Evolutionary conservation across 2,797 vertebrate genomes (phyloP).

Genomic region (Hypotaenidia okinawae): DNA sequence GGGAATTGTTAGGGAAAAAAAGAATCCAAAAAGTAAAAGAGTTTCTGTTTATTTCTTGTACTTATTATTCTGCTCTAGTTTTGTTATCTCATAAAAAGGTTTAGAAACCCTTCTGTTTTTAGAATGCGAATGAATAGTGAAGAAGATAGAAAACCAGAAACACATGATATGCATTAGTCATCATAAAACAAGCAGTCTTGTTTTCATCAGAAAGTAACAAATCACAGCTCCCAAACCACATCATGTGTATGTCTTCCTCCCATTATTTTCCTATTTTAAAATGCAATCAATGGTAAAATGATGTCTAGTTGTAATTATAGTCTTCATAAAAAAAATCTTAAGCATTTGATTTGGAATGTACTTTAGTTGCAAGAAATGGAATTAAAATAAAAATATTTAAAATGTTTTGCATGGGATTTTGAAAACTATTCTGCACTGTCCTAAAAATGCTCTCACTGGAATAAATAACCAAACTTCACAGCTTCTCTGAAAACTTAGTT

Average conservation of each 20-base stretch:
- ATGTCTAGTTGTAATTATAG: background rate
- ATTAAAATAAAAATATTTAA: background rate
- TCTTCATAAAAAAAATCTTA: background rate
- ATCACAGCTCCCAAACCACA: background rate
- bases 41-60: background rate
- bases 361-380: background rate
- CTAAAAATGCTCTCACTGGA: background rate
- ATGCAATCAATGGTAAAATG: background rate
- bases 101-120: background rate
- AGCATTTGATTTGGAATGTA: background rate
- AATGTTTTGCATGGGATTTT: background rate
- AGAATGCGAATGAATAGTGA: background rate
- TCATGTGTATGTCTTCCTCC: background rate
- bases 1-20: background rate
- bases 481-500: background rate
- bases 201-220: conserved; percentile 5
- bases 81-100: background rate
- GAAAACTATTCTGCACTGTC: background rate
- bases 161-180: background rate
- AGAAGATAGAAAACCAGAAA: background rate
- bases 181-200: background rate
- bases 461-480: background rate
- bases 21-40: background rate
- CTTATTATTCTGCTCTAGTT: background rate
- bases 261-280: background rate